A percentile compares a stretch with the other conserved stretches of the same genome.
phyloP scores from a whole-genome alignment of 2,113 vertebrate genomes.

The Saguinus imperator region DNA sequence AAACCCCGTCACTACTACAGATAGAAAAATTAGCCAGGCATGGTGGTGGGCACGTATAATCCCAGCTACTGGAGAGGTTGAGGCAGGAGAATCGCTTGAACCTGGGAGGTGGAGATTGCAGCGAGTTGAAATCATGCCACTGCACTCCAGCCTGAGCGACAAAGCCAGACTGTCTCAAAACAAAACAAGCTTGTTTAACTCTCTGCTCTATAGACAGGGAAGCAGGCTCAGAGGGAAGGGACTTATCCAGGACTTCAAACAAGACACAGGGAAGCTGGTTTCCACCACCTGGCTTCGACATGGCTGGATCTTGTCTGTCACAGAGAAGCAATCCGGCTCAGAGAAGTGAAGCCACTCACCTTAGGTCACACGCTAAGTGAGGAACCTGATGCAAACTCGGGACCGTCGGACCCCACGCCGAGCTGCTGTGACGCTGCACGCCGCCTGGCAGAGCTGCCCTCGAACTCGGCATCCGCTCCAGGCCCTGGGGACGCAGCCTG shows the following conservation, averaged over 20 bases:
- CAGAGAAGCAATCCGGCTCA: not conserved
- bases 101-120: no score
- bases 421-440: accelerated
- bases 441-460: no score
- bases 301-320: not conserved
- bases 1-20: no score
- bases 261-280: not conserved
- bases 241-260: not conserved
- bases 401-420: not conserved
- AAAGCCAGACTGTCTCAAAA: no score
- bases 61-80: no score
- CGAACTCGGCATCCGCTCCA: not conserved
- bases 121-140: no score
- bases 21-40: no score
- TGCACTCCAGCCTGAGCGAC: no score
- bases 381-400: not conserved
- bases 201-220: not conserved
- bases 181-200: no score
- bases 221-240: not conserved
- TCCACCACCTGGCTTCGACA: no score
- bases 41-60: no score
- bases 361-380: not conserved
- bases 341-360: not conserved
- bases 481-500: not conserved
- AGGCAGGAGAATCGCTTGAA: no score